phyloP scores from a whole-genome alignment of 2,113 vertebrate genomes.

The Paracanthobrama guichenoti region DNA sequence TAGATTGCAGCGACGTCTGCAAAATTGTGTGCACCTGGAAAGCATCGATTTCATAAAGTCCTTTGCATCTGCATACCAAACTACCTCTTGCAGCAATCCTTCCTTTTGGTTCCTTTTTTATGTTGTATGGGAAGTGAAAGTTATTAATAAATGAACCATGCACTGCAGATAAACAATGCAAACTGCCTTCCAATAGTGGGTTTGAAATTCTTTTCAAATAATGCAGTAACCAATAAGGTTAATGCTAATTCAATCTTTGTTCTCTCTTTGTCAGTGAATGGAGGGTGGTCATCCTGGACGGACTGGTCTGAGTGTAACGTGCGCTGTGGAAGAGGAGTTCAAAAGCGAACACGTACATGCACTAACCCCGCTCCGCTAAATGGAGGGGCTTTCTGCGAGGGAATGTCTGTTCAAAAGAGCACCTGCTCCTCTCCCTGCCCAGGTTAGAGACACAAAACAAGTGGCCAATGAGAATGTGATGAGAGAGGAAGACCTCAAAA shows the following conservation, averaged over 20 bases:
- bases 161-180: not conserved
- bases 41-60: not conserved
- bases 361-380: conserved; percentile 95
- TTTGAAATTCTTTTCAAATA: not conserved
- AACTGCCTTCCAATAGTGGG: not conserved
- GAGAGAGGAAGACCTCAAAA: not conserved
- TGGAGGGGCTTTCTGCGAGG: conserved; percentile 92
- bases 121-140: not conserved
- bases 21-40: not conserved
- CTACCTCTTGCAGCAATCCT: not conserved
- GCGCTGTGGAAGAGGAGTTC: conserved; percentile 88
- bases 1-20: not conserved
- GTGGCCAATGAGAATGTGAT: not conserved
- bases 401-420: conserved; percentile 92
- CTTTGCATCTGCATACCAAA: too few species aligned
- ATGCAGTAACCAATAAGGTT: not conserved
- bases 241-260: not conserved
- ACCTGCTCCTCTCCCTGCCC: conserved; percentile 91
- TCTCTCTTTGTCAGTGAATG: conserved; percentile 81
- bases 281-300: conserved; percentile 94
- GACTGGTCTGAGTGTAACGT: conserved; percentile 93
- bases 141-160: not conserved
- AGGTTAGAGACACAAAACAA: conserved; percentile 67
- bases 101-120: not conserved
- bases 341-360: conserved; percentile 92